Conservation (phyloP, 2,888 invertebrate species). For the Anoplius nigerrimus region DNA sequence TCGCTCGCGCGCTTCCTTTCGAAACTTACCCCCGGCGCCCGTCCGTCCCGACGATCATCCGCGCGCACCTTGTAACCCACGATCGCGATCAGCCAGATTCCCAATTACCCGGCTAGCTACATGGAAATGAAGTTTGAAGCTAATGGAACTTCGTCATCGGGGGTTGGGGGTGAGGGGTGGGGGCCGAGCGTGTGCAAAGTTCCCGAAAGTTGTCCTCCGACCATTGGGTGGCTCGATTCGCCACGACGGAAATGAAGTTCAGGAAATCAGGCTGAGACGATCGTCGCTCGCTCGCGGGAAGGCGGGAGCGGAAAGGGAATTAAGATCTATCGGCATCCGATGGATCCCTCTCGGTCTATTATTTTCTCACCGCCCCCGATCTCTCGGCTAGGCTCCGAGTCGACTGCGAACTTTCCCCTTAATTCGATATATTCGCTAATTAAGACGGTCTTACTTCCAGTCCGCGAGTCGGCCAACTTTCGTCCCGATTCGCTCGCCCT, state of each 20-base stretch:
- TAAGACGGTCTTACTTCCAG: slow-evolving; percentile 46
- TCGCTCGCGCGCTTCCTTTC: no score
- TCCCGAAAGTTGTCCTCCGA: background rate
- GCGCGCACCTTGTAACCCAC: no score
- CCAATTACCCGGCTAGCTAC: background rate
- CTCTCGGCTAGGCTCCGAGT: background rate
- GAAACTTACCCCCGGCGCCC: no score
- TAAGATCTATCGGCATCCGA: slow-evolving; percentile 1
- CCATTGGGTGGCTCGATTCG: background rate
- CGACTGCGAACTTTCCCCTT: slow-evolving; percentile 29
- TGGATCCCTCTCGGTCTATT: background rate
- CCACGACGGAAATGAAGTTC: slow-evolving; percentile 1
- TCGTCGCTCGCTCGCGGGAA: background rate
- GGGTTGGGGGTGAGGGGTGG: no score
- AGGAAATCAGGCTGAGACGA: background rate
- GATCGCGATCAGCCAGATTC: no score
- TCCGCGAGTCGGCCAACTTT: slow-evolving; percentile 36
- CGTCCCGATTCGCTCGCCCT: background rate
- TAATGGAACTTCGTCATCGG: no score
- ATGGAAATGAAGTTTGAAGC: background rate
- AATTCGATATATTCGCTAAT: slow-evolving; percentile 53
- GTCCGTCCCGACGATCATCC: no score
- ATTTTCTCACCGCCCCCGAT: background rate
- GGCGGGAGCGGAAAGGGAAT: background rate
- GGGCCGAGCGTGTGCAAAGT: background rate